Conservation (phyloP, 2,888 invertebrate species). For the Phytoseiulus persimilis region DNA sequence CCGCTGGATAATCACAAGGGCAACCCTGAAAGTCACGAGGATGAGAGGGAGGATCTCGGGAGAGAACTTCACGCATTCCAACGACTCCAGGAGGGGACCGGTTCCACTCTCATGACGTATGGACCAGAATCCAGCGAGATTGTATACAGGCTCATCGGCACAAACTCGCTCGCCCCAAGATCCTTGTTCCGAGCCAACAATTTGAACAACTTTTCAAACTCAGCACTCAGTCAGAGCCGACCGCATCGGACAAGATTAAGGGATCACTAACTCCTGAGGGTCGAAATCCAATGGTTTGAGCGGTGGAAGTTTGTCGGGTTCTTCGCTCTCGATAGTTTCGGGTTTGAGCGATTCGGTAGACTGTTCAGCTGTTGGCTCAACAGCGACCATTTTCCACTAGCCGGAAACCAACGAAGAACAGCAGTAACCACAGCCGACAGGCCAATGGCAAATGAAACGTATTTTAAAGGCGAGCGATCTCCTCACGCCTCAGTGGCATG, state of each 20-base stretch:
- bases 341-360: neutral
- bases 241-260: neutral
- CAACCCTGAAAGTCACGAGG: conserved; percentile 58
- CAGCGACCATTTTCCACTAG: neutral
- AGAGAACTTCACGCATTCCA: neutral
- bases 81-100: neutral
- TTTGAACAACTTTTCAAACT: no score
- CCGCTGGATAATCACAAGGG: conserved; percentile 95
- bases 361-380: neutral
- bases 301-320: neutral
- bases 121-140: no score
- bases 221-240: no score
- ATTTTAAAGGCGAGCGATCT: neutral
- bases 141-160: no score
- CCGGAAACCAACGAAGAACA: neutral
- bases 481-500: neutral
- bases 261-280: conserved; percentile 18
- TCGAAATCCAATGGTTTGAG: conserved; percentile 26
- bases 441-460: neutral
- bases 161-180: no score
- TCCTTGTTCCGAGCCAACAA: no score
- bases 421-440: neutral
- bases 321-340: neutral
- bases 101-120: neutral
- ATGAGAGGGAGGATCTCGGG: no score